phyloP scores from a whole-genome alignment of 1,140 invertebrate genomes.

The Apis dorsata region DNA sequence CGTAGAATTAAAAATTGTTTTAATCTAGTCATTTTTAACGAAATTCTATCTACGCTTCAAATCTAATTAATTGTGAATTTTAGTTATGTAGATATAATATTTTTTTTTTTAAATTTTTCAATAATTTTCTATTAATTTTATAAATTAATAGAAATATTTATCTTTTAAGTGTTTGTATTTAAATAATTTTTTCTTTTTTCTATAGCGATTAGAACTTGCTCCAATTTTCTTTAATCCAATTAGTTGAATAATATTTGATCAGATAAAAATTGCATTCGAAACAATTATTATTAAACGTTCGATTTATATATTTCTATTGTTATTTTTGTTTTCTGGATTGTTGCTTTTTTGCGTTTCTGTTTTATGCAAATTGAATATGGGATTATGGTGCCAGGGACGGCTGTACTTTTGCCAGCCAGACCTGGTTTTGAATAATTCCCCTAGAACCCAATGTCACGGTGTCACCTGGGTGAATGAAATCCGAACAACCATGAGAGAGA shows the following conservation, averaged over 20 bases:
- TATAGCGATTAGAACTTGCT: no score
- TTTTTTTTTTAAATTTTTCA: no score
- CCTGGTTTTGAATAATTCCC: slow-evolving; percentile 69
- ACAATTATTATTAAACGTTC: not conserved
- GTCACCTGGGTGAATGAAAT: slow-evolving; percentile 68
- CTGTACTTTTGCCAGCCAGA: slow-evolving; percentile 74
- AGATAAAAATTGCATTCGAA: not conserved
- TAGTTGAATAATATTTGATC: not conserved
- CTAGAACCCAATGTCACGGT: slow-evolving; percentile 68
- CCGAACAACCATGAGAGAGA: slow-evolving; percentile 45
- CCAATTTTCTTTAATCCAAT: no score
- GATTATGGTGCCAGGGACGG: slow-evolving; percentile 70
- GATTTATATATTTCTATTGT: not conserved
- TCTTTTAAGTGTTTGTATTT: not conserved
- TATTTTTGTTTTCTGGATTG: slow-evolving; percentile 67
- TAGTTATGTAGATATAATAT: no score
- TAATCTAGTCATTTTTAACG: no score
- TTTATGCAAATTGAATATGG: slow-evolving; percentile 74
- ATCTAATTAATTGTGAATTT: no score
- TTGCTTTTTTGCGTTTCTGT: slow-evolving; percentile 66
- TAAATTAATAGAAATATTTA: not conserved
- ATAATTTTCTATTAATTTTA: no score
- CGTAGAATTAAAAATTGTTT: no score
- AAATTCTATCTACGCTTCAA: no score
- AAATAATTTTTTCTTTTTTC: no score